Conservation (phyloP, 2,113 vertebrate species). For the Epinephelus cyanopodus region DNA sequence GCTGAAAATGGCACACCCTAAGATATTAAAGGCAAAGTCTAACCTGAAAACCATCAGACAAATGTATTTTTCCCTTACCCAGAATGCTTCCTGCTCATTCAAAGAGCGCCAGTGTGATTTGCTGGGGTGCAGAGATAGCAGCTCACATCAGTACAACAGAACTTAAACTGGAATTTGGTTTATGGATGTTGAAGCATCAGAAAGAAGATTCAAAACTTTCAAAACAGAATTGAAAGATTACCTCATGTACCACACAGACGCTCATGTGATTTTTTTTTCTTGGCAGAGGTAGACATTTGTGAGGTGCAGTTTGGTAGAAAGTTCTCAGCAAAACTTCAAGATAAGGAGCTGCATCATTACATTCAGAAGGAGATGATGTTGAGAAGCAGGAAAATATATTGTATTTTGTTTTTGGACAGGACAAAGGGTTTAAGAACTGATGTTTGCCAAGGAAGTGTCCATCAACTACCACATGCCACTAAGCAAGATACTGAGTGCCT, state of each 20-base stretch:
- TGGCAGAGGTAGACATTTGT: neutral
- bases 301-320: neutral
- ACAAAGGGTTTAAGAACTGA: constrained; percentile 3
- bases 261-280: neutral
- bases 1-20: neutral
- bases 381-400: neutral
- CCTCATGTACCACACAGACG: neutral
- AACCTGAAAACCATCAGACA: neutral
- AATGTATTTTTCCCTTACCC: neutral
- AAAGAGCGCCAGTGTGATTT: constrained; percentile 27
- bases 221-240: neutral
- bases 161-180: neutral
- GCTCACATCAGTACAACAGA: neutral
- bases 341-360: neutral
- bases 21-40: neutral
- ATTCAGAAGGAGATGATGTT: neutral
- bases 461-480: constrained; percentile 4
- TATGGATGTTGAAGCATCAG: neutral
- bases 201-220: neutral
- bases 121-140: neutral
- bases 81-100: neutral
- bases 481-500: neutral
- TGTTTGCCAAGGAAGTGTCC: constrained; percentile 15
- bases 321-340: neutral
- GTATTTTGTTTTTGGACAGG: neutral